These are phyloP conservation scores for Cheirogaleus medius DNA, from an alignment of 2,113 vertebrate genomes.

Conservation along the genomic window DNA sequence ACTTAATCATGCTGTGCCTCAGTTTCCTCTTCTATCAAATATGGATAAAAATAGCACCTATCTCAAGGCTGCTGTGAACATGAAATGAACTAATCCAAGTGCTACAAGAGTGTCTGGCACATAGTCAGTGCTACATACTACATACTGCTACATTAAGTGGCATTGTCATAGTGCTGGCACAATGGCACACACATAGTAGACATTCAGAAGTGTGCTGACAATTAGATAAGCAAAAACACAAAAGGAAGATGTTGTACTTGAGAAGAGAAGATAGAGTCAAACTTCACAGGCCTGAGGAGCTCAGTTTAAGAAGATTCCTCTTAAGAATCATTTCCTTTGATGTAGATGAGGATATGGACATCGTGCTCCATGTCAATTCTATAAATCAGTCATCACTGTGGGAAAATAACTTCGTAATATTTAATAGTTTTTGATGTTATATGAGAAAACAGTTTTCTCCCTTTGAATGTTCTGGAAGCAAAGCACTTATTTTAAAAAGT, in stretches of 20 bases:
- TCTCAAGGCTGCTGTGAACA: not conserved
- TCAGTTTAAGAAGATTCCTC: not conserved
- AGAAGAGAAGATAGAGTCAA: conserved; percentile 9
- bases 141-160: not conserved
- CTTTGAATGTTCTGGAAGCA: not conserved
- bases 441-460: not conserved
- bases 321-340: not conserved
- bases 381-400: not conserved
- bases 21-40: not conserved
- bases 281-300: not conserved
- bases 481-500: not conserved
- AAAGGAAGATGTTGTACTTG: not conserved
- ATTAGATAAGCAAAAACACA: not conserved
- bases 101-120: not conserved
- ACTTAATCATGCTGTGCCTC: not conserved
- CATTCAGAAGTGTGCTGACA: not conserved
- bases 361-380: not conserved
- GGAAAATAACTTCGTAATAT: not conserved
- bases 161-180: not conserved
- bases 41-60: not conserved
- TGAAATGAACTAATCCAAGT: not conserved
- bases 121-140: fast-evolving
- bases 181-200: not conserved
- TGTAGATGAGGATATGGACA: not conserved
- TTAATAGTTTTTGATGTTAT: conserved; percentile 11